Evolutionary conservation across 1,140 invertebrate species (phyloP), one percentile per base, ranked within the genome.

Genomic region (Stegodyphus mimosarum): DNA sequence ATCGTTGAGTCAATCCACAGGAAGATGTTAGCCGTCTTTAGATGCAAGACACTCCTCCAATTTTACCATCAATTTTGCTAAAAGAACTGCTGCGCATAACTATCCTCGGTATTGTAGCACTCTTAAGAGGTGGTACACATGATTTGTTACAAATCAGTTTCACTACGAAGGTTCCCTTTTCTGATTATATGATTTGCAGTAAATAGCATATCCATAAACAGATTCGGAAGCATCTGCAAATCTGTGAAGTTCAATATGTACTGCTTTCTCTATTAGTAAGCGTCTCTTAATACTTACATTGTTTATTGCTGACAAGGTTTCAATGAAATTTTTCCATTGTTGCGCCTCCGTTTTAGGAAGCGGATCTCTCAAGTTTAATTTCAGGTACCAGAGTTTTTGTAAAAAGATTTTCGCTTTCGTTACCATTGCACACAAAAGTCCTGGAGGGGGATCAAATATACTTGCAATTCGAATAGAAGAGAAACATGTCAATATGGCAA

Each of bases 101-200:
- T 73, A 52, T 7, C 18, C 71, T 73, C 15, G 50, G 71, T 52
- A 73, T 73, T 17, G 13, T 73, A 52, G 51, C 6, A n/a, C 6
- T 0, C 6, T 73, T 73, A n/a, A 73, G 51, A 52, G 15, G 71
- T n/a, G 71, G 6, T n/a, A 73, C 71, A n/a, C 15, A 49, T 73
- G 71, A 73, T 52, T 73, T 73, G 71, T 49, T 73, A 73, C 71
- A 52, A 52, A 73, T 10, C 69, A 70, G 33, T 2, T 70, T 49
- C 48, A 48, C 69, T 70, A 52, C 48, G 18, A 70, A 48, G 17
- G 48, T 18, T 70, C 48, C 33, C 1, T 33, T 49, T n/a, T n/a
- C 1, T 70, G 3, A n/a, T 70, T 10, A 48, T 70, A 10, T 52
- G 17, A 52, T 51, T 73, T 51, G 71, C 11, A 73, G 51, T 73